phyloP scores from a whole-genome alignment of 2,797 vertebrate species.

The Rhinophrynus dorsalis region DNA sequence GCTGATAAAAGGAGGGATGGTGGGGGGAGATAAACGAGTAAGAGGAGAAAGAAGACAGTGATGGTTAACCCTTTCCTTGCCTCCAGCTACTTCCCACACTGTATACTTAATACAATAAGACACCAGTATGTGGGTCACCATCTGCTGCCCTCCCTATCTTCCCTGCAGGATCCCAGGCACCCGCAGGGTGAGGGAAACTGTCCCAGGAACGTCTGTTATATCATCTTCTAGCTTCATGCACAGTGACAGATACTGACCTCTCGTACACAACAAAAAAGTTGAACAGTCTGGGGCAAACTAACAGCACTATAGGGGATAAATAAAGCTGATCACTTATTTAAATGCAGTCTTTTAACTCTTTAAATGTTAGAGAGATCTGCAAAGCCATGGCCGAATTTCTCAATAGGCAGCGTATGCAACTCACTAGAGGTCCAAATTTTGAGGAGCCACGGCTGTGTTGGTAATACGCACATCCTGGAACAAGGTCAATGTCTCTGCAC shows the following conservation, averaged over 20 bases:
- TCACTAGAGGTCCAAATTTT: too few relatives aligned
- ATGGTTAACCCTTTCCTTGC: slow-evolving; percentile 36
- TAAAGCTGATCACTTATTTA: too few relatives aligned
- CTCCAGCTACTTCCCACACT: slow-evolving; percentile 12
- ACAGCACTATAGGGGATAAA: too few relatives aligned
- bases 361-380: too few relatives aligned
- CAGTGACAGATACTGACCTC: not conserved
- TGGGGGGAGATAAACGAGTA: not conserved
- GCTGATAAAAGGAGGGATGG: not conserved
- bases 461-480: too few relatives aligned
- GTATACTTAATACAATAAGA: slow-evolving; percentile 40
- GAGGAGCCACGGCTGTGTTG: too few relatives aligned
- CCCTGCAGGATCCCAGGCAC: slow-evolving; percentile 18
- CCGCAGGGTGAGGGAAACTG: slow-evolving; percentile 39
- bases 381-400: too few relatives aligned
- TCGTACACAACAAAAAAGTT: too few relatives aligned
- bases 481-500: too few relatives aligned
- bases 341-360: too few relatives aligned
- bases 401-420: too few relatives aligned
- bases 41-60: not conserved
- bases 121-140: slow-evolving; percentile 49
- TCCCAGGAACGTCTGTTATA: slow-evolving; percentile 38
- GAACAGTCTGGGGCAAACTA: too few relatives aligned
- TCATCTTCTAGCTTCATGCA: slow-evolving; percentile 13
- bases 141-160: slow-evolving; percentile 36